Base-by-base conservation (phyloP, 2,113 vertebrate genomes). In the Cephalopterus ornatus region DNA sequence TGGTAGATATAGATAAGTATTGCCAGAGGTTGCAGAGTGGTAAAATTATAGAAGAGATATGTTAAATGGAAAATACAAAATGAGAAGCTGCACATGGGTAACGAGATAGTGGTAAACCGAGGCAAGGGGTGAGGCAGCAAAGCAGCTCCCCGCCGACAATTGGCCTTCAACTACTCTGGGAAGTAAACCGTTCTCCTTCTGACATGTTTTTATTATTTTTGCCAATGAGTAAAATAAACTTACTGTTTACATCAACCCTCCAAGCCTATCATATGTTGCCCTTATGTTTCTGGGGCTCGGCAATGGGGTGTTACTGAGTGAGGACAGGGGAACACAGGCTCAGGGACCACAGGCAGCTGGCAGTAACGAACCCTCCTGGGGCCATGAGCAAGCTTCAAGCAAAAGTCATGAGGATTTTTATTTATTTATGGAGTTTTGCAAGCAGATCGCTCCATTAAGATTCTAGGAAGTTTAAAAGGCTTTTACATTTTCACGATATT, bases 321-420 rank as follows among this genome's bases (percentile, higher is more conserved):
- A 80, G 19, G 30, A 55, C 5, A 39, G 20, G 7, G 32, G 11
- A 47, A 47, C 44, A 63, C 0, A 1, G 24, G 6, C 20, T 21
- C 6, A 3, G 28, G 8, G 7, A 3, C 35, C 1, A 2, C 0
- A 0, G 22, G 23, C 2, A 4, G 9, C 33, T 5, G 4, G 27
- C 9, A 32, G 17, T 50, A 23, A 49, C 5, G 56, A 41, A n/a
- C 4, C 8, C 3, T 17, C 61, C 33, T 3, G 0, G 0, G 26
- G 19, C 28, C 28, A 35, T 46, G 9, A 62, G 46, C 42, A 61
- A n/a, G 14, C 22, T 74, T 68, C 30, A 37, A 9, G 44, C 8
- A 70, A 67, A 63, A 70, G 18, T 6, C 47, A 8, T n/a, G 12
- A 55, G 15, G 7, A 66, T 76, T 81, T 81, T 37, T 42, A 23